Conservation (phyloP, 1,140 invertebrate genomes). For the Pseudomyrmex gracilis region DNA sequence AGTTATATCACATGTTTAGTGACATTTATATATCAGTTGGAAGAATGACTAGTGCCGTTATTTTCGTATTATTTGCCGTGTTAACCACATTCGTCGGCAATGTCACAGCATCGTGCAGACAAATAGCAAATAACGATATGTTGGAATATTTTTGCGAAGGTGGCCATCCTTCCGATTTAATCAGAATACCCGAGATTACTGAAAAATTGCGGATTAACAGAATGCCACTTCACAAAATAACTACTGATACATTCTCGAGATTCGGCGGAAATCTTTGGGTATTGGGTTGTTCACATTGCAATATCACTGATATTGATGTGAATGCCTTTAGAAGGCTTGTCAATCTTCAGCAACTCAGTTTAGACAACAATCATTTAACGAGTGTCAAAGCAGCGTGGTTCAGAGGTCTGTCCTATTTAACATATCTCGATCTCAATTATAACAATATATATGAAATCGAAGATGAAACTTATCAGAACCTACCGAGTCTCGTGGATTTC, state of each 20-base stretch:
- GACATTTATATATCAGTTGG: not conserved
- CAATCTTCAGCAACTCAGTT: conserved; percentile 80
- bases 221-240: conserved; percentile 75
- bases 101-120: conserved; percentile 70
- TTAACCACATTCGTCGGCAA: conserved; percentile 45
- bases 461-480: conserved; percentile 74
- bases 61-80: conserved; percentile 44
- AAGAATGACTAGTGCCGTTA: conserved; percentile 50
- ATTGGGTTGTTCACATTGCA: conserved; percentile 79
- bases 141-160: conserved; percentile 78
- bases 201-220: conserved; percentile 78
- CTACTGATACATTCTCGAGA: conserved; percentile 73
- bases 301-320: conserved; percentile 78
- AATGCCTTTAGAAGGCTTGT: conserved; percentile 74
- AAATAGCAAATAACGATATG: conserved; percentile 77
- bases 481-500: conserved; percentile 78
- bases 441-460: conserved; percentile 81
- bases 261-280: conserved; percentile 79
- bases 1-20: not conserved
- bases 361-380: conserved; percentile 78
- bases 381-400: conserved; percentile 77
- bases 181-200: conserved; percentile 68
- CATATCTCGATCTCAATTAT: conserved; percentile 81
- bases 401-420: conserved; percentile 75
- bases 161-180: conserved; percentile 75